Percentiles rank a stretch among this genome's conserved stretches.
Conservation (phyloP, 2,888 invertebrate genomes). For the Pyrrhia umbra region DNA sequence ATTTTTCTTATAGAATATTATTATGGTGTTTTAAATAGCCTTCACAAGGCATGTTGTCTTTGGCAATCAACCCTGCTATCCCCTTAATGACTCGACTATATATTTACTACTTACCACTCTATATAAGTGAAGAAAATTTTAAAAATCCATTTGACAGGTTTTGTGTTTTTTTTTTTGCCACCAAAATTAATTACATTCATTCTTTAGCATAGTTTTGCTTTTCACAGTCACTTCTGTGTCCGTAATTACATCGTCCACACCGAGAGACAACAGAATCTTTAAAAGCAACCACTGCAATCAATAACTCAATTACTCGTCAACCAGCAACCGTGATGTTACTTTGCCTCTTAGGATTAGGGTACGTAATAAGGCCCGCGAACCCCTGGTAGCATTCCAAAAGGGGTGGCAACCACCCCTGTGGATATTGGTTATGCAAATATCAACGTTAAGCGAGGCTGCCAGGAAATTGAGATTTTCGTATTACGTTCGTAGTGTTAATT, state of each 20-base stretch:
- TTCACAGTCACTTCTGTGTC: no score
- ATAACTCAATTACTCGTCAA: conserved; percentile 17
- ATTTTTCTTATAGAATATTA: background rate
- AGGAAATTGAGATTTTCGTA: conserved; percentile 57
- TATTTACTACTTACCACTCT: no score
- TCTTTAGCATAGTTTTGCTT: no score
- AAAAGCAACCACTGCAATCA: background rate
- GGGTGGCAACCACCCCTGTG: conserved; percentile 44
- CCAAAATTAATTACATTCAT: no score
- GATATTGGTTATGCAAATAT: conserved; percentile 64
- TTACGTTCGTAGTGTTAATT: conserved; percentile 50
- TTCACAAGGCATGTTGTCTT: no score
- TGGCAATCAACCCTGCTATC: no score
- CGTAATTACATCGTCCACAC: background rate
- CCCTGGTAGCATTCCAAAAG: conserved; percentile 27
- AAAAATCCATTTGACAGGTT: no score
- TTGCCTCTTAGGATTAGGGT: conserved; percentile 37
- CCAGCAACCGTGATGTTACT: conserved; percentile 36
- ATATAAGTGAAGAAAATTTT: no score
- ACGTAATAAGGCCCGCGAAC: conserved; percentile 23
- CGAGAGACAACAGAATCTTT: background rate
- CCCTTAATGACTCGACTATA: no score
- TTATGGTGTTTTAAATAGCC: background rate
- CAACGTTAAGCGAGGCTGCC: conserved; percentile 32
- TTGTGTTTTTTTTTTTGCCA: no score